Evolutionary conservation across 2,113 vertebrate species (phyloP).

Genomic region (Rafetus swinhoei): DNA sequence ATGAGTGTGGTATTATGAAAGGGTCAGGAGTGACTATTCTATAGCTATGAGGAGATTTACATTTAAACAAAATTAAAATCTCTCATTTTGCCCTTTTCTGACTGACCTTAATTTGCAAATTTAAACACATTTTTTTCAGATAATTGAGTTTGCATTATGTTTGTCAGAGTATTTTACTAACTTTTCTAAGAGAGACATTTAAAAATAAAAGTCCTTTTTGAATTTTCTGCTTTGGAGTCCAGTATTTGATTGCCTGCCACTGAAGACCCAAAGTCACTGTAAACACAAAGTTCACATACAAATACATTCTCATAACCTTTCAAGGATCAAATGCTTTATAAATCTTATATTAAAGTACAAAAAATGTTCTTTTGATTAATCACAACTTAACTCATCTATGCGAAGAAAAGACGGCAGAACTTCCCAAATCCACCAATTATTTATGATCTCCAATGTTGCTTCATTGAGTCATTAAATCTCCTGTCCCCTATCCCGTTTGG

Average conservation of each 20-base stretch:
- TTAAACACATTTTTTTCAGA: background rate
- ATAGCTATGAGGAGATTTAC: background rate
- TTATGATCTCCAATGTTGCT: background rate
- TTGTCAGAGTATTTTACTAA: background rate
- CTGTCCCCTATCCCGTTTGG: background rate
- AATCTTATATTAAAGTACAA: conserved; percentile 3
- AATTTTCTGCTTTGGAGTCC: background rate
- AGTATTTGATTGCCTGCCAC: background rate
- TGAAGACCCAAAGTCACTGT: background rate
- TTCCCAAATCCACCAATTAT: background rate
- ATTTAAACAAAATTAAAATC: conserved; percentile 21
- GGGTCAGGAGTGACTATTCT: background rate
- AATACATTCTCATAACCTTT: background rate
- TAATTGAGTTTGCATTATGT: background rate
- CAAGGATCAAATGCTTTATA: conserved; percentile 25
- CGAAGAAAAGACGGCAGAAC: background rate
- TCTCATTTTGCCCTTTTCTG: background rate
- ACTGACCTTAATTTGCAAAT: conserved; percentile 1
- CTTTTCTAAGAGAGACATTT: background rate
- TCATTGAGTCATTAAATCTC: background rate
- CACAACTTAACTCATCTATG: background rate
- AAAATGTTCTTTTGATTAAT: background rate
- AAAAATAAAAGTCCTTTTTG: background rate
- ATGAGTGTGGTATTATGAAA: background rate
- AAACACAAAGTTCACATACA: background rate